Evolutionary conservation across 2,888 invertebrate species (phyloP).

Genomic region (Zonitis immaculata): DNA sequence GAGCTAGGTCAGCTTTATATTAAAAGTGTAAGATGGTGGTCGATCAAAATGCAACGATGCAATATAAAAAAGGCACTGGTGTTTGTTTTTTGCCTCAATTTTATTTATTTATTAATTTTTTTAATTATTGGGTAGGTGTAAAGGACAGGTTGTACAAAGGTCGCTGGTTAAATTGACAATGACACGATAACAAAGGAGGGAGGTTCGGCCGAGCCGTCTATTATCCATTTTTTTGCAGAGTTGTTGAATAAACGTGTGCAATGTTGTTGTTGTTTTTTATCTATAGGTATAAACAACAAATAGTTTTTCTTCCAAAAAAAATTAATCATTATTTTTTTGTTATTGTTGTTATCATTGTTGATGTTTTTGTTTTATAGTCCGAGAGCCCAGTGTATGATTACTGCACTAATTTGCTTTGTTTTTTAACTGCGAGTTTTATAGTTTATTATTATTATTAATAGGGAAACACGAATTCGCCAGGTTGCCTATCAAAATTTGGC

Average conservation of each 20-base stretch:
- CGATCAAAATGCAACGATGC: slow-evolving; percentile 51
- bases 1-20: slow-evolving; percentile 22
- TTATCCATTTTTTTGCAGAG: slow-evolving; percentile 29
- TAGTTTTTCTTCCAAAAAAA: no score
- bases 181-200: slow-evolving; percentile 80
- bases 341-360: not conserved
- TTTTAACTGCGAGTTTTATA: no score
- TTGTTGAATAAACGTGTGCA: slow-evolving; percentile 33
- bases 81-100: not conserved
- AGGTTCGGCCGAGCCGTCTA: slow-evolving; percentile 50
- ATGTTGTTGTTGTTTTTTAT: slow-evolving; percentile 38
- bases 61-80: slow-evolving; percentile 34
- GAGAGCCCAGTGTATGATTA: no score
- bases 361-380: not conserved
- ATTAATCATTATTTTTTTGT: not conserved
- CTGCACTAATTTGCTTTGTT: no score
- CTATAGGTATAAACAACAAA: no score
- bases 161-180: slow-evolving; percentile 54
- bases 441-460: no score
- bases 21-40: slow-evolving; percentile 43
- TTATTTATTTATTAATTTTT: no score
- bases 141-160: slow-evolving; percentile 47
- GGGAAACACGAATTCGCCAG: no score
- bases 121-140: slow-evolving; percentile 30
- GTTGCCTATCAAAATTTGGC: no score